Evolutionary conservation across 1,140 invertebrate genomes (phyloP), one percentile per base, ranked within the genome.

Genomic region (Procambarus virginalis): DNA sequence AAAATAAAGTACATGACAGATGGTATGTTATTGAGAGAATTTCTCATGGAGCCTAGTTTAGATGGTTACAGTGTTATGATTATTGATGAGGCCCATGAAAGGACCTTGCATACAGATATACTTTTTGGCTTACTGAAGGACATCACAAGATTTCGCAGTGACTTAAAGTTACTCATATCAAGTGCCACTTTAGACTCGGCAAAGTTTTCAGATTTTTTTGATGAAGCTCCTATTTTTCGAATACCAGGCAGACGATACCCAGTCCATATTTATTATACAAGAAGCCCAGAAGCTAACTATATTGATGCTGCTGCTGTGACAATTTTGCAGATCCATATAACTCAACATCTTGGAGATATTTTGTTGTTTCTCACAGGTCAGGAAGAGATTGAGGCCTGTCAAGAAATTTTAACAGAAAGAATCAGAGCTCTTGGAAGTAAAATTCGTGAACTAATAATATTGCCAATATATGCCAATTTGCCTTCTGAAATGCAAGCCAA

Each of bases 1-100:
- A 93, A 96, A 6, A 96, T 99, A n/a, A 99, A 99, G 94, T 99
- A 99, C 93, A 99, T 99, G 99, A 99, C 99, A 73, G 99, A 99
- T 95, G 99, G 99, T 93, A 99, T 99, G 93, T 94, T 99, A 76
- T 96, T 99, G 79, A 95, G 99, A 93, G 99, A 99, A 95, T 99
- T 99, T 94, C 95, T 99, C 2, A 97, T 97, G 86, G 99, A 99
- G 94, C 99, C 99, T 1, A 98, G 99, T 95, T 94, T 99, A 48
- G 96, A 96, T 70, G 96, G 96, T 2, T 99, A 99, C 94, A 96
- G 97, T 95, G 98, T 99, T 0, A 97, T 99, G 96, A 99, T 99
- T 90, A 99, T 99, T 93, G 99, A 99, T 94, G 99, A 99, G 77
- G 99, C 99, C 92, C 99, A 99, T 94, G 99, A 99, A 94, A 94